Evolutionary conservation across 2,113 vertebrate species (phyloP), one percentile per base, ranked within the genome.

Genomic region (Myotis brandtii): DNA sequence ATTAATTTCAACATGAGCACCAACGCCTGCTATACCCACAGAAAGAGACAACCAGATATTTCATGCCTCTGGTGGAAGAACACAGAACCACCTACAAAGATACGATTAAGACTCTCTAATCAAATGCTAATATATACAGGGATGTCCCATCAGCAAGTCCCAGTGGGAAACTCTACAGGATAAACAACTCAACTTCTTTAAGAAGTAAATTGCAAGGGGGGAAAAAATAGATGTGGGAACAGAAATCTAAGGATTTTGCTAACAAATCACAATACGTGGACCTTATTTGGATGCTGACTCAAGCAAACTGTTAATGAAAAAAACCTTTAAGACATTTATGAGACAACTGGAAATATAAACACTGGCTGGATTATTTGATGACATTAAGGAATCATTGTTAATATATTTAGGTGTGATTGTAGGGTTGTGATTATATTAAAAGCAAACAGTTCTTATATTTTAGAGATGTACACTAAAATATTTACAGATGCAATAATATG

Each of bases 341-440:
- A 96, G 34, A 79, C 43, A 25, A 81, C 23, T 66, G 6, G 30
- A 75, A 90, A 72, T n/a, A 80, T 40, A 91, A 95, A 89, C 23
- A 25, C 10, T 70, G 32, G 50, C 77, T 91, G 8, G 43, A 69
- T 80, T 90, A 64, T 46, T 85, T 56, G 50, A 46, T 46, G n/a
- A 95, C n/a, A 37, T 62, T 34, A 84, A 79, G 25, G 40, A 89
- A 87, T 75, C 43, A 20, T 17, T 92, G 50, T 52, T 76, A 69
- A 81, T 59, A 37, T 86, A 67, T 30, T 52, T 84, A 83, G 21
- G 34, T 64, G 34, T 43, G n/a, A 79, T 64, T 27, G 14, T 20
- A 72, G 21, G 6, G 14, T 50, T 77, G 1, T 66, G 40, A 64
- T 48, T 56, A 69, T 12, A 3, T 64, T 40, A 70, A 95, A 89